These are phyloP conservation scores for Opisthocomus hoazin DNA, from an alignment of 2,113 vertebrate species.

Conservation along the genomic window DNA sequence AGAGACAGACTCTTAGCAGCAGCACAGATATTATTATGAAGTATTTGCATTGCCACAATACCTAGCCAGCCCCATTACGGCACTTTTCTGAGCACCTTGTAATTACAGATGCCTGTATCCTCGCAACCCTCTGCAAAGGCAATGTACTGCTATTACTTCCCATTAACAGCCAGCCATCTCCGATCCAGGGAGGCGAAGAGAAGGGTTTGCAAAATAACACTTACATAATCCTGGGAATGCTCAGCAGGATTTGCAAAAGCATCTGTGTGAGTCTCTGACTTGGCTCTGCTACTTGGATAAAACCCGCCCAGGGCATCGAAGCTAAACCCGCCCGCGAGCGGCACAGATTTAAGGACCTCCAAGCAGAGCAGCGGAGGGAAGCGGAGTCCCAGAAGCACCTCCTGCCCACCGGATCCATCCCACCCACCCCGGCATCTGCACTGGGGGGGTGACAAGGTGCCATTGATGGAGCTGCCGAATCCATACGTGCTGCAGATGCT, in stretches of 20 bases:
- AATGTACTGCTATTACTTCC: background rate
- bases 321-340: background rate
- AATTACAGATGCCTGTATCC: background rate
- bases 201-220: background rate
- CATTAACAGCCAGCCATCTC: background rate
- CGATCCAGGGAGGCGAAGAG: background rate
- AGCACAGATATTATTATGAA: background rate
- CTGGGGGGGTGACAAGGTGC: rapidly evolving
- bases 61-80: background rate
- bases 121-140: background rate
- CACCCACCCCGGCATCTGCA: background rate
- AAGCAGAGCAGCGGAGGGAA: too few relatives aligned
- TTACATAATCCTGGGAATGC: background rate
- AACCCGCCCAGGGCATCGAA: background rate
- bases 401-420: background rate
- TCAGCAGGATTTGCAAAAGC: background rate
- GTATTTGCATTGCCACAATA: background rate
- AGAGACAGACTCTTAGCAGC: background rate
- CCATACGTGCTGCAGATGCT: rapidly evolving
- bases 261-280: background rate
- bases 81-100: background rate
- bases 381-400: background rate
- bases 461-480: background rate
- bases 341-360: too few relatives aligned
- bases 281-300: background rate